Percentiles rank a stretch among this genome's conserved stretches.
Evolutionary conservation across 1,140 invertebrate genomes (phyloP).

Genomic region (Charaxes varanes): DNA sequence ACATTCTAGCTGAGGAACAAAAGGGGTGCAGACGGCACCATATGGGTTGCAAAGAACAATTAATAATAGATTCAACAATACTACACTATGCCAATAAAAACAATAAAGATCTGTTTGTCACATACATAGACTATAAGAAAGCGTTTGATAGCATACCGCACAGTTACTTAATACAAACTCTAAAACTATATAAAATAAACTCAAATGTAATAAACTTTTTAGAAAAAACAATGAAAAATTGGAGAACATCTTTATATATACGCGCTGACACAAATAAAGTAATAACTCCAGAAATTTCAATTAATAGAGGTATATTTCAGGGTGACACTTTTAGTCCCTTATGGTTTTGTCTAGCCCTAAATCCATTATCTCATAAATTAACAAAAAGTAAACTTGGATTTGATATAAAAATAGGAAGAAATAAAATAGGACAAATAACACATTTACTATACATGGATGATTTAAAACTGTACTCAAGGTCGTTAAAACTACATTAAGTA

Average conservation of each 20-base stretch:
- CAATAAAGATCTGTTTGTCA: slow-evolving; percentile 8
- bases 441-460: slow-evolving; percentile 8
- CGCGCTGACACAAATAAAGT: too few species aligned
- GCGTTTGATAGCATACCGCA: slow-evolving; percentile 12
- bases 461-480: slow-evolving; percentile 4
- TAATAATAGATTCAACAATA: slow-evolving; percentile 15
- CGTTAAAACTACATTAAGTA: not conserved
- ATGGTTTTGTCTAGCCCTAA: slow-evolving; percentile 21
- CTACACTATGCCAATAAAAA: slow-evolving; percentile 3
- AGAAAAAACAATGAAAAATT: not conserved
- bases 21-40: slow-evolving; percentile 20
- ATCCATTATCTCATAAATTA: slow-evolving; percentile 13
- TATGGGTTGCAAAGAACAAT: slow-evolving; percentile 24
- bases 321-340: slow-evolving; percentile 18
- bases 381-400: not conserved
- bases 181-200: slow-evolving; percentile 12
- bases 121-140: slow-evolving; percentile 18
- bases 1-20: slow-evolving; percentile 23
- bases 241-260: not conserved
- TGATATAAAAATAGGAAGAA: not conserved
- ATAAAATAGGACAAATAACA: not conserved
- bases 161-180: slow-evolving; percentile 4
- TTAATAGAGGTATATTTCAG: slow-evolving; percentile 16
- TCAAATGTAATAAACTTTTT: not conserved
- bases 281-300: not conserved